phyloP scores from a whole-genome alignment of 2,888 invertebrate genomes.

The Xanthia togata region DNA sequence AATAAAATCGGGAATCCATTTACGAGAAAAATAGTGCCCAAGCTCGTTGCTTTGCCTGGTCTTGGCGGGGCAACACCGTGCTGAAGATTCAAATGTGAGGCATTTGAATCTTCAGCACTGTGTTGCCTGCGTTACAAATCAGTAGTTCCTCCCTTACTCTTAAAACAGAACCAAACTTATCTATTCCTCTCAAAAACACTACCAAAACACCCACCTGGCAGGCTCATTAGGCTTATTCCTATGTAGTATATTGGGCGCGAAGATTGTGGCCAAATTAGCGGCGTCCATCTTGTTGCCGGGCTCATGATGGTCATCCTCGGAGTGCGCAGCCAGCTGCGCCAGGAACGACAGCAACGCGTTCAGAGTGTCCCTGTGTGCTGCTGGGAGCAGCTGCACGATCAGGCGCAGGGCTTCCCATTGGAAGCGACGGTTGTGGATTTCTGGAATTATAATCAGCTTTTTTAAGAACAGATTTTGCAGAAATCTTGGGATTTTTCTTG shows the following conservation, averaged over 20 bases:
- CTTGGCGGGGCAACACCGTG: neutral
- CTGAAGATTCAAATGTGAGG: neutral
- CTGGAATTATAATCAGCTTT: conserved; percentile 83
- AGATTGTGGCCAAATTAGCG: conserved; percentile 97
- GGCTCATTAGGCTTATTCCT: conserved; percentile 92
- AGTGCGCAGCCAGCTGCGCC: conserved; percentile 93
- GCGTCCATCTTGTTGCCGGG: conserved; percentile 98
- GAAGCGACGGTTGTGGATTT: conserved; percentile 94
- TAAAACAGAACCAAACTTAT: neutral
- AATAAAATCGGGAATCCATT: neutral
- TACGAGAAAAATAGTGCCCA: neutral
- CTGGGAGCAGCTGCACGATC: conserved; percentile 95
- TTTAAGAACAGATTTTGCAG: neutral
- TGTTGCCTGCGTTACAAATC: neutral
- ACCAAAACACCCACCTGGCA: conserved; percentile 76
- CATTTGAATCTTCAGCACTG: no score
- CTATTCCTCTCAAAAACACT: neutral
- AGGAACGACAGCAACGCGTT: conserved; percentile 95
- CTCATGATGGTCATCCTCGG: conserved; percentile 92
- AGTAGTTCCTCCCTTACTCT: neutral
- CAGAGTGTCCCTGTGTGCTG: conserved; percentile 97
- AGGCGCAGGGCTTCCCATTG: conserved; percentile 96
- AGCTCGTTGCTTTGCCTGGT: neutral
- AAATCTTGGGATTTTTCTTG: neutral
- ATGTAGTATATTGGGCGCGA: conserved; percentile 98